Evolutionary conservation across 2,113 vertebrate species (phyloP), one percentile per base, ranked within the genome.

Genomic region (Peromyscus californicus): DNA sequence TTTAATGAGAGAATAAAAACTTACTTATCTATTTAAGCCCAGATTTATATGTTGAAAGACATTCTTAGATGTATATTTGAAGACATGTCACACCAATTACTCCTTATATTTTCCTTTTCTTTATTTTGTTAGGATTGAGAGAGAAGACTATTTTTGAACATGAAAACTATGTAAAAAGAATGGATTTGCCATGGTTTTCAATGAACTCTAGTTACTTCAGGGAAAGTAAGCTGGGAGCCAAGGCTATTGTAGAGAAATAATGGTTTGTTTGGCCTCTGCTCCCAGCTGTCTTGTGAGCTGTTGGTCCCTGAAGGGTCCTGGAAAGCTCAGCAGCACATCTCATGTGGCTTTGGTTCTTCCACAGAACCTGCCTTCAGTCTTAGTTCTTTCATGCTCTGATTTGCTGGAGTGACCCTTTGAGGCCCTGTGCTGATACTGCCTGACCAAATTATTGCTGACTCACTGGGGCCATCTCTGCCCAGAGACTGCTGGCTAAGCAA

Each of bases 111-210:
- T 90, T 95, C 61, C 86, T 87, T 95, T 63, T 69, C 54, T 84
- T 91, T 94, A 90, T 89, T 85, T 94, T 85, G 42, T 84, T 95
- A 79, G 63, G 93, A 80, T 92, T n/a, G 65, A 97, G 31, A 74
- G 51, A 91, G 29, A 88, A 82, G 74, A 54, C 85, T 94, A 70
- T 79, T 96, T 96, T 90, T 96, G 80, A 96, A 85, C 70, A 89
- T 90, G 69, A 80, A 96, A 97, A 48, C 31, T 67, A 7, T 76
- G 63, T 92, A 79, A 96, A 92, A 91, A 72, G 48, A 95, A 16
- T 90, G 31, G 84, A 16, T 36, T 54, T 93, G 15, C 83, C 65
- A 86, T 85, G 92, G 74, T 90, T 88, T 93, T 74, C 86, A 84
- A 88, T 59, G 54, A 82, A 57, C 19, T 7, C 36, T 93, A 59